Evolutionary conservation across 1,140 invertebrate species (phyloP).

Genomic region (Brachionus sp.): DNA sequence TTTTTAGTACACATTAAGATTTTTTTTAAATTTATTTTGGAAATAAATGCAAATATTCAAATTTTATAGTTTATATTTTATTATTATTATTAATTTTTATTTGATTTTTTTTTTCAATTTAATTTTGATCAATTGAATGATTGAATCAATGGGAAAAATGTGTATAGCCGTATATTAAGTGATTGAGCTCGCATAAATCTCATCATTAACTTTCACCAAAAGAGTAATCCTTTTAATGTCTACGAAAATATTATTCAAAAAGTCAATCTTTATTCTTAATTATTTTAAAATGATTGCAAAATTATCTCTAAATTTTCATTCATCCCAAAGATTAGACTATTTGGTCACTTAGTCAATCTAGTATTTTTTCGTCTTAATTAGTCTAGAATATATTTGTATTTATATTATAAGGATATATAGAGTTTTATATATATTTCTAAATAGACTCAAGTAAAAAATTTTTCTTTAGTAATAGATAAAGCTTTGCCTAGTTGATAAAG

Average conservation of each 20-base stretch:
- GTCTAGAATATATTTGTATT: slow-evolving; percentile 18
- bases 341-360: slow-evolving; percentile 36
- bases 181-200: not conserved
- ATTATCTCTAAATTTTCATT: not conserved
- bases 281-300: slow-evolving; percentile 39
- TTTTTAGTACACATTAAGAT: not conserved
- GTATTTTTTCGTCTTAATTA: not conserved
- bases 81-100: not conserved
- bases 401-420: not conserved
- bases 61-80: no score
- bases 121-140: not conserved
- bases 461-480: slow-evolving; percentile 22
- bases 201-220: slow-evolving; percentile 1
- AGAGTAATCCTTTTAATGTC: not conserved
- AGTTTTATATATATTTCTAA: not conserved
- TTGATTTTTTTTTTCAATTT: not conserved
- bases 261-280: slow-evolving; percentile 41
- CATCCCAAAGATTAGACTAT: slow-evolving; percentile 14
- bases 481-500: not conserved
- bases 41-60: not conserved
- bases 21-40: not conserved
- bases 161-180: not conserved
- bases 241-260: slow-evolving; percentile 37
- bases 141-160: not conserved
- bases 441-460: not conserved